These are phyloP conservation scores for Deladenus siricidicola DNA, from an alignment of 2,888 invertebrate genomes.

Conservation along the genomic window DNA sequence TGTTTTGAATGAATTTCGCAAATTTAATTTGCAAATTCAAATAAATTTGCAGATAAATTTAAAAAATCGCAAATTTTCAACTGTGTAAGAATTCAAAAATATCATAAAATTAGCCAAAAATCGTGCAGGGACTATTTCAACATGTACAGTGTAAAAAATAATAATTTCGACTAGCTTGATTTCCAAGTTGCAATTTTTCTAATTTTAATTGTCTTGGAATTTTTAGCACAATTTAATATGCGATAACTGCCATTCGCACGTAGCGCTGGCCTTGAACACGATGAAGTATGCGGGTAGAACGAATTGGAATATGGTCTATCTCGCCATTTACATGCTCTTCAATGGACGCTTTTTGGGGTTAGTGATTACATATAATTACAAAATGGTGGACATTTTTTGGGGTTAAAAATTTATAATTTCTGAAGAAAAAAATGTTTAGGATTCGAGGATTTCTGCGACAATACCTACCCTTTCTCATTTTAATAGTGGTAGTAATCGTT, in stretches of 20 bases:
- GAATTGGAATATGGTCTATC: constrained; percentile 58
- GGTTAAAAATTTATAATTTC: neutral
- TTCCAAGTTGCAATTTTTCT: neutral
- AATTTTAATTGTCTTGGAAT: no score
- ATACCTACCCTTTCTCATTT: constrained; percentile 26
- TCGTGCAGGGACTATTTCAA: no score
- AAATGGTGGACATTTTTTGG: no score
- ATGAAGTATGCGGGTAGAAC: constrained; percentile 68
- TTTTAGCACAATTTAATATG: constrained; percentile 82
- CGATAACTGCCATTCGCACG: constrained; percentile 97
- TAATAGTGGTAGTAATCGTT: constrained; percentile 14
- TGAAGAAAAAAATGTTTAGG: constrained; percentile 5
- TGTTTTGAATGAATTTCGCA: no score
- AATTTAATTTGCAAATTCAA: no score
- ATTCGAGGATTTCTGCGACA: constrained; percentile 26
- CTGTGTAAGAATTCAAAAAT: no score
- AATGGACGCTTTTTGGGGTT: constrained; percentile 56
- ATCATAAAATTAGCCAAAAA: no score
- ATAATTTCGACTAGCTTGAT: neutral
- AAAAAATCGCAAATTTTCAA: no score
- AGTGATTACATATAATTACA: constrained; percentile 10
- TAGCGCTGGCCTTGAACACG: constrained; percentile 78
- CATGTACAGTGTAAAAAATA: no score
- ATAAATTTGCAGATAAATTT: no score
- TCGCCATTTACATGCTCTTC: constrained; percentile 54